phyloP scores from a whole-genome alignment of 2,797 vertebrate genomes.

The Leptodactylus fallax region DNA sequence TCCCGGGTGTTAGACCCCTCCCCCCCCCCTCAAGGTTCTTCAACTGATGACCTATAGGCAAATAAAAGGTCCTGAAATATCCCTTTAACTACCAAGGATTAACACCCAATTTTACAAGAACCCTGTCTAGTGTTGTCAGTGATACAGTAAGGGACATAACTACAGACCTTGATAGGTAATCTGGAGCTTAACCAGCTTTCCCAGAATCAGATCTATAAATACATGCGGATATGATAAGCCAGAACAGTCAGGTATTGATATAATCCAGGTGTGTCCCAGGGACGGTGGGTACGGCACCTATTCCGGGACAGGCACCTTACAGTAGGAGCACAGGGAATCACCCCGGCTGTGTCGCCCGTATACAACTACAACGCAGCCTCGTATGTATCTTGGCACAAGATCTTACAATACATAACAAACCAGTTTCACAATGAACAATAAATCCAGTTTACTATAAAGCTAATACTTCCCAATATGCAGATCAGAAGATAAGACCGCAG shows the following conservation, averaged over 20 bases:
- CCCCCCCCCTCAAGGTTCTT: too few relatives aligned
- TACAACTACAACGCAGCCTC: not conserved
- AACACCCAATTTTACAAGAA: too few relatives aligned
- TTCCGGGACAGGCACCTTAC: not conserved
- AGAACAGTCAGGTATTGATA: not conserved
- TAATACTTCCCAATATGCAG: too few relatives aligned
- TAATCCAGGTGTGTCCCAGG: too few relatives aligned
- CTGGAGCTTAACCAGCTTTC: not conserved
- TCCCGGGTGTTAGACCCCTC: too few relatives aligned
- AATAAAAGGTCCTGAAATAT: too few relatives aligned
- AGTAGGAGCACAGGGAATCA: not conserved
- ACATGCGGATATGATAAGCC: too few relatives aligned
- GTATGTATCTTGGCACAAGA: conserved; percentile 31
- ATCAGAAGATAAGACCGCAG: too few relatives aligned
- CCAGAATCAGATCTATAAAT: not conserved
- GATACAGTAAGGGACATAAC: not conserved
- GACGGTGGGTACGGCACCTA: too few relatives aligned
- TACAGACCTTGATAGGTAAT: not conserved
- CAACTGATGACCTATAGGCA: too few relatives aligned
- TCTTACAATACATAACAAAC: not conserved
- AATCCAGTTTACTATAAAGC: not conserved
- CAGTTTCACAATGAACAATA: not conserved
- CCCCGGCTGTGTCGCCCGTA: not conserved
- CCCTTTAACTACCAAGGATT: too few relatives aligned
- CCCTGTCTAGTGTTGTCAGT: not conserved